Conservation (phyloP, 2,113 vertebrate species). For the Strix aluco region DNA sequence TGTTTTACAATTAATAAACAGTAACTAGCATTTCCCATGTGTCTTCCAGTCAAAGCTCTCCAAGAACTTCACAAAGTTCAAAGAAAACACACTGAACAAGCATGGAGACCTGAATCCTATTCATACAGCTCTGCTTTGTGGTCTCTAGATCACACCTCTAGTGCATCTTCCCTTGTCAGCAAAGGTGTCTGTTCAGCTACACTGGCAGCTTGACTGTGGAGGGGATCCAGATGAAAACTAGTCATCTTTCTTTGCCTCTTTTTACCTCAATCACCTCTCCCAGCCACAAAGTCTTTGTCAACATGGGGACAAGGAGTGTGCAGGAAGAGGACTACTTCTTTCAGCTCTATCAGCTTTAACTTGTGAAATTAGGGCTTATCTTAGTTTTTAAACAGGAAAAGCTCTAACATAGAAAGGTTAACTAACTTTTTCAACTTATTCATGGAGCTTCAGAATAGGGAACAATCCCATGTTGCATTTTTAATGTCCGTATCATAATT, state of each 20-base stretch:
- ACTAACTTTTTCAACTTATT: not conserved
- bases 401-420: not conserved
- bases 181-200: not conserved
- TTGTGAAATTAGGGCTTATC: not conserved
- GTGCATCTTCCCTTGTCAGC: not conserved
- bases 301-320: not conserved
- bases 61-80: not conserved
- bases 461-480: not conserved
- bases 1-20: not conserved
- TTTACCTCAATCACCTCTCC: not conserved
- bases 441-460: not conserved
- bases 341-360: not conserved
- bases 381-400: not conserved
- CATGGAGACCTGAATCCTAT: not conserved
- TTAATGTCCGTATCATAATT: not conserved
- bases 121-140: not conserved
- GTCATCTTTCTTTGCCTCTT: not conserved
- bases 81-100: not conserved
- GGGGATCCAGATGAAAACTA: not conserved
- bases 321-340: not conserved
- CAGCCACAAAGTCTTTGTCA: not conserved
- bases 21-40: not conserved
- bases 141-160: not conserved
- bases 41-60: not conserved
- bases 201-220: not conserved